phyloP scores from a whole-genome alignment of 2,797 vertebrate species.

The Sebastes trivittatus region DNA sequence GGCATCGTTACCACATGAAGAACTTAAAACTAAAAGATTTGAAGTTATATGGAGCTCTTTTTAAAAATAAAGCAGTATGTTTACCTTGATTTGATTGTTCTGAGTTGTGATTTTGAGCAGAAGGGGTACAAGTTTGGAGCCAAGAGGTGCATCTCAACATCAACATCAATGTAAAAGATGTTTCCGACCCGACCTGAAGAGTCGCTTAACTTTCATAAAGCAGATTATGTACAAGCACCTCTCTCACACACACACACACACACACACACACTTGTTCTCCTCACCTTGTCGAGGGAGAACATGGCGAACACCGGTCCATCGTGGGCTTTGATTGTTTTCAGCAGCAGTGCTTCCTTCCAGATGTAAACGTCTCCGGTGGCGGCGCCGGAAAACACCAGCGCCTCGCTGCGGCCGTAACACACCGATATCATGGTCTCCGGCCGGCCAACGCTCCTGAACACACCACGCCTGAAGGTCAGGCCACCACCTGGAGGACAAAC shows the following conservation, averaged over 20 bases:
- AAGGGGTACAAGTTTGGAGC: background rate
- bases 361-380: slow-evolving; percentile 94
- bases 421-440: slow-evolving; percentile 96
- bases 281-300: slow-evolving; percentile 95
- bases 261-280: background rate
- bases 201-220: background rate
- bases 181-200: background rate
- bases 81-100: background rate
- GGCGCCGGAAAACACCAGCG: slow-evolving; percentile 91
- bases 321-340: slow-evolving; percentile 95
- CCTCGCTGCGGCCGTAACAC: slow-evolving; percentile 90
- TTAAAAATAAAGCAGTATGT: background rate
- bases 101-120: background rate
- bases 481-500: slow-evolving; percentile 86
- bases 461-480: slow-evolving; percentile 89
- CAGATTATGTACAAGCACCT: background rate
- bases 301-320: slow-evolving; percentile 96
- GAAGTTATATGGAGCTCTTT: background rate
- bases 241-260: background rate
- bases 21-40: no score
- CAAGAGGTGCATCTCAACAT: background rate
- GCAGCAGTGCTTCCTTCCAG: slow-evolving; percentile 90
- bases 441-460: slow-evolving; percentile 86
- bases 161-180: background rate
- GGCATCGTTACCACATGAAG: no score